A percentile compares a stretch with the other conserved stretches of the same genome.
Conservation (phyloP, 2,888 invertebrate species). For the Lampropteryx suffumata region DNA sequence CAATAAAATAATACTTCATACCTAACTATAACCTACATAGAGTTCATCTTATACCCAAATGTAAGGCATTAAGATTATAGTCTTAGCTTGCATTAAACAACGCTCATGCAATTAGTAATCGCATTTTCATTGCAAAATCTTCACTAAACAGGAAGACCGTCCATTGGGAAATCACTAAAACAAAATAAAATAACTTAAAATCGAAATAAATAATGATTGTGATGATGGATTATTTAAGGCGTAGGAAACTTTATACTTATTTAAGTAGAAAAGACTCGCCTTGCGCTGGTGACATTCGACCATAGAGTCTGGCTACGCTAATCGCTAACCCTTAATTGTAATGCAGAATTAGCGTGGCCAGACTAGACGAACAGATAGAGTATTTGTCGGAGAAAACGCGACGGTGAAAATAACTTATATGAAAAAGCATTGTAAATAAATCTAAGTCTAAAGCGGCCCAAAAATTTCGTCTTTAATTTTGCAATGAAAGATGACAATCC, state of each 20-base stretch:
- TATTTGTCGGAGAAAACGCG: too few relatives aligned
- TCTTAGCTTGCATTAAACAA: slow-evolving; percentile 28
- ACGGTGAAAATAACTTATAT: not conserved
- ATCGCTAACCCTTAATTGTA: too few relatives aligned
- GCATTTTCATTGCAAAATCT: slow-evolving; percentile 35
- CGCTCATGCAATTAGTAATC: slow-evolving; percentile 16
- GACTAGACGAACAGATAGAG: too few relatives aligned
- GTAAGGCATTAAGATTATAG: slow-evolving; percentile 38
- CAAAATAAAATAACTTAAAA: slow-evolving; percentile 28
- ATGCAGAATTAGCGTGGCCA: too few relatives aligned
- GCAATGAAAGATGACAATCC: slow-evolving; percentile 25
- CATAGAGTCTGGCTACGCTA: too few relatives aligned
- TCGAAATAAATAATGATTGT: not conserved
- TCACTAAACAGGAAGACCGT: slow-evolving; percentile 32
- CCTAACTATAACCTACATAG: not conserved
- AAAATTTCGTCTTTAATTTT: slow-evolving; percentile 10
- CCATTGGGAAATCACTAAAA: slow-evolving; percentile 33
- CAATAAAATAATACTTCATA: not conserved
- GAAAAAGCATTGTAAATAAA: not conserved
- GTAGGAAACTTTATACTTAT: slow-evolving; percentile 5
- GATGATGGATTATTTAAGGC: not conserved
- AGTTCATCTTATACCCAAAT: slow-evolving; percentile 23
- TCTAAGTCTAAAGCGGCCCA: not conserved
- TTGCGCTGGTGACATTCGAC: too few relatives aligned
- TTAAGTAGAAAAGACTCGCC: slow-evolving; percentile 8